phyloP scores from a whole-genome alignment of 2,888 invertebrate genomes.

The Anorthoa munda region DNA sequence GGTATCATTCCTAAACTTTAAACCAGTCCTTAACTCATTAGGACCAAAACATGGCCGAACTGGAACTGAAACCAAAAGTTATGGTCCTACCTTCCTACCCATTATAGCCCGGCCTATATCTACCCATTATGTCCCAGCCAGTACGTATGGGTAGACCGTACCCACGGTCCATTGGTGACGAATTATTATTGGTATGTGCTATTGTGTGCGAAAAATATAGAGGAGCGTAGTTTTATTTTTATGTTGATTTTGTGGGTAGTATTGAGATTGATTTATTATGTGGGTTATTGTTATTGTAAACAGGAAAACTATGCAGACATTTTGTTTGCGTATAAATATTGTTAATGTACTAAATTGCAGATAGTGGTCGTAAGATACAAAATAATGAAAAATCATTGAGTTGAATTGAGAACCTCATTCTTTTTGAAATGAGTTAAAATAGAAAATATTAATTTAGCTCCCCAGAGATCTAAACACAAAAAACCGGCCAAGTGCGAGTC shows the following conservation, averaged over 20 bases:
- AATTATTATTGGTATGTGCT: constrained; percentile 63
- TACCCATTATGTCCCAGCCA: constrained; percentile 2
- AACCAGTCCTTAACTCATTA: constrained; percentile 9
- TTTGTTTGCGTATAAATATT: not conserved
- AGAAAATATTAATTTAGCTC: too few species aligned
- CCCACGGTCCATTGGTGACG: constrained; percentile 62
- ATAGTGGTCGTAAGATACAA: not conserved
- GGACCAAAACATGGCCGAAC: constrained; percentile 22
- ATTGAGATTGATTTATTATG: constrained; percentile 50
- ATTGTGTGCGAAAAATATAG: constrained; percentile 63
- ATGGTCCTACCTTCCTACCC: constrained; percentile 30
- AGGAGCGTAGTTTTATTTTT: constrained; percentile 59
- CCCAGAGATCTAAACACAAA: too few species aligned
- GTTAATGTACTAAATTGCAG: too few species aligned
- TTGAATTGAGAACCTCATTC: too few species aligned
- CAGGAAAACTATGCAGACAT: not conserved
- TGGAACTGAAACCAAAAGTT: constrained; percentile 28
- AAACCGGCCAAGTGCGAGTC: too few species aligned
- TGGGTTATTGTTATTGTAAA: constrained; percentile 13
- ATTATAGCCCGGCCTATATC: constrained; percentile 1
- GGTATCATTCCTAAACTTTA: not conserved
- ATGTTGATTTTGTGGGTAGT: constrained; percentile 61
- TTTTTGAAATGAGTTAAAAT: too few species aligned
- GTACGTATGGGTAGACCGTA: not conserved
- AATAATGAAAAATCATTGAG: not conserved